Evolutionary conservation across 2,888 invertebrate species (phyloP).

Genomic region (Mamestra brassicae): DNA sequence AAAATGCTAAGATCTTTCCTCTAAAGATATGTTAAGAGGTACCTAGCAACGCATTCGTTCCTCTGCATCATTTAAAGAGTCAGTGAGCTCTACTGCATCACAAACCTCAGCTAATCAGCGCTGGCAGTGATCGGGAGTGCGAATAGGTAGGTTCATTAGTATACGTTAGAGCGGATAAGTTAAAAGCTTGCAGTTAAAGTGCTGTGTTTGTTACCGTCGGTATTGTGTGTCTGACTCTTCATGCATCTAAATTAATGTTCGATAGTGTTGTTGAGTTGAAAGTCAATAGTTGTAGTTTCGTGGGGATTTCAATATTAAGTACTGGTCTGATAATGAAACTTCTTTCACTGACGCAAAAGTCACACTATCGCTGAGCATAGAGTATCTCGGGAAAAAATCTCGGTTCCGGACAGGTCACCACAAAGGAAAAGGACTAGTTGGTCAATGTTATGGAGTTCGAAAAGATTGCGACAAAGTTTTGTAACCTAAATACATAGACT

Average conservation of each 20-base stretch:
- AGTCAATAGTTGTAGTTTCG: no score
- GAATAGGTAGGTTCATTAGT: conserved; percentile 34
- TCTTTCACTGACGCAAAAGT: no score
- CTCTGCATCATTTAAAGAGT: conserved; percentile 4
- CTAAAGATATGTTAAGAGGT: not conserved
- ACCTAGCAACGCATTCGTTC: not conserved
- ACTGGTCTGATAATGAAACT: no score
- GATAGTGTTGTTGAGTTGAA: not conserved
- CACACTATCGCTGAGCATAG: no score
- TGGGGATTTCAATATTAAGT: no score
- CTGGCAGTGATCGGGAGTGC: conserved; percentile 15
- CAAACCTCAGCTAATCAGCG: conserved; percentile 24
- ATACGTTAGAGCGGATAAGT: conserved; percentile 22
- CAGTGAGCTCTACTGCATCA: conserved; percentile 7
- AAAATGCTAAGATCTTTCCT: no score
- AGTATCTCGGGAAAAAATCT: no score
- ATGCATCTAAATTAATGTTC: not conserved
- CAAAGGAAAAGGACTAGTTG: no score
- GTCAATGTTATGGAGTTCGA: no score
- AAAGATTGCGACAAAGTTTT: no score
- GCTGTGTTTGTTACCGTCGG: not conserved
- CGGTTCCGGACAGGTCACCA: no score
- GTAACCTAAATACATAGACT: no score
- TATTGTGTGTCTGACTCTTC: not conserved
- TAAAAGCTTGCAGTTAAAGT: conserved; percentile 26